Conservation (phyloP, 2,888 invertebrate species). For the Schizotus pectinicornis region DNA sequence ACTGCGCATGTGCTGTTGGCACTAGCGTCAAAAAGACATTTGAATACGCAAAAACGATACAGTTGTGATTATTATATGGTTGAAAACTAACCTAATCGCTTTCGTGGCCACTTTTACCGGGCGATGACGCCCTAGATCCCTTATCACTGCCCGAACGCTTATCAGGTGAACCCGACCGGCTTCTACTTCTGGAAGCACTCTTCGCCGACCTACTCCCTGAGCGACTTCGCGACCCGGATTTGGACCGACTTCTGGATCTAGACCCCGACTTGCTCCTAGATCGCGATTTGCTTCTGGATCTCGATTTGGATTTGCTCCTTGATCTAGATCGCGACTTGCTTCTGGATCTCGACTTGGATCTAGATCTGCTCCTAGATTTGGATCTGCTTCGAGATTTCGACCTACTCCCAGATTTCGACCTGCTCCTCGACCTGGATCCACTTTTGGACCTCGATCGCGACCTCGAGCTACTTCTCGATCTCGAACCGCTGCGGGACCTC, state of each 20-base stretch:
- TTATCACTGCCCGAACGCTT: slow-evolving; percentile 25
- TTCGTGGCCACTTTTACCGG: slow-evolving; percentile 30
- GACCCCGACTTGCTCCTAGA: slow-evolving; percentile 51
- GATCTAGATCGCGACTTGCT: slow-evolving; percentile 43
- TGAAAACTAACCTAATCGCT: slow-evolving; percentile 29
- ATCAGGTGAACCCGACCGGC: background rate
- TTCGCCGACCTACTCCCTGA: slow-evolving; percentile 28
- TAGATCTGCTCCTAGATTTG: slow-evolving; percentile 56
- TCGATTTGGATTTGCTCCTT: slow-evolving; percentile 49
- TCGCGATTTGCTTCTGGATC: slow-evolving; percentile 51
- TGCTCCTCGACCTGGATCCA: slow-evolving; percentile 52
- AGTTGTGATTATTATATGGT: background rate
- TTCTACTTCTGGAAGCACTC: slow-evolving; percentile 36
- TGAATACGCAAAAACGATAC: no score
- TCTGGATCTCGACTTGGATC: slow-evolving; percentile 48
- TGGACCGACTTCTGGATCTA: slow-evolving; percentile 43
- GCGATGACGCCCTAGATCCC: slow-evolving; percentile 26
- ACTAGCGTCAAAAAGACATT: background rate
- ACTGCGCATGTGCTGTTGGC: no score
- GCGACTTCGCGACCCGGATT: slow-evolving; percentile 36
- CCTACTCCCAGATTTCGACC: slow-evolving; percentile 49
- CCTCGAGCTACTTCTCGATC: slow-evolving; percentile 38
- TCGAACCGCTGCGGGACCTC: slow-evolving; percentile 32
- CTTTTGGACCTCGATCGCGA: slow-evolving; percentile 47
- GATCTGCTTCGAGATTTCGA: slow-evolving; percentile 55